These are phyloP conservation scores for Odontamblyopus rebecca DNA, from an alignment of 2,797 vertebrate species.

Conservation along the genomic window DNA sequence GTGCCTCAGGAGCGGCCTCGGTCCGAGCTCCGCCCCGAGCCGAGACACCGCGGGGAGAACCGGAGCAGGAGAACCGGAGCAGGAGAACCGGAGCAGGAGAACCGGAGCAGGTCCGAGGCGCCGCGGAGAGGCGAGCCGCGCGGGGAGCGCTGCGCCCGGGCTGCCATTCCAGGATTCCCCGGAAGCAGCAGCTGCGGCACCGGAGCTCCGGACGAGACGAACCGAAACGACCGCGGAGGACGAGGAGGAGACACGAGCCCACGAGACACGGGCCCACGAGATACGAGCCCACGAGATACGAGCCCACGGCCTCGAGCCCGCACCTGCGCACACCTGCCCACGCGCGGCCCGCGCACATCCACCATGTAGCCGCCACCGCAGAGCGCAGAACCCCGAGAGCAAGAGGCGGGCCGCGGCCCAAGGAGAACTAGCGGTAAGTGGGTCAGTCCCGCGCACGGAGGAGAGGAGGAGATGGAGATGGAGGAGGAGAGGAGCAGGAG, in stretches of 20 bases:
- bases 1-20: constrained; percentile 8
- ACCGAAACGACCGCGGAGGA: not conserved
- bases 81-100: not conserved
- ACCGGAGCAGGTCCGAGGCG: not conserved
- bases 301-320: constrained; percentile 11
- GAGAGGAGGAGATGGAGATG: too few species aligned
- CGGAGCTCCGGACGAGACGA: not conserved
- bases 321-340: constrained; percentile 44
- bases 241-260: not conserved
- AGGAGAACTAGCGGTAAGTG: not conserved
- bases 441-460: not conserved
- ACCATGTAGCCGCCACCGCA: constrained; percentile 45
- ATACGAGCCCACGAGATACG: not conserved
- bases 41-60: not conserved
- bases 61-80: not conserved
- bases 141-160: not conserved
- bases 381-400: too few species aligned
- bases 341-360: constrained; percentile 11
- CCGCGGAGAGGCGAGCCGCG: not conserved
- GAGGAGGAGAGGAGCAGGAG: too few species aligned
- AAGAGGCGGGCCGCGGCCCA: not conserved
- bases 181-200: not conserved
- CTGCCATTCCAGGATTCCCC: not conserved
- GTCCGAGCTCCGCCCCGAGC: not conserved
- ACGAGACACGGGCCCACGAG: too few species aligned